Base-by-base conservation (phyloP, 2,888 invertebrate genomes). In the Dione juno region DNA sequence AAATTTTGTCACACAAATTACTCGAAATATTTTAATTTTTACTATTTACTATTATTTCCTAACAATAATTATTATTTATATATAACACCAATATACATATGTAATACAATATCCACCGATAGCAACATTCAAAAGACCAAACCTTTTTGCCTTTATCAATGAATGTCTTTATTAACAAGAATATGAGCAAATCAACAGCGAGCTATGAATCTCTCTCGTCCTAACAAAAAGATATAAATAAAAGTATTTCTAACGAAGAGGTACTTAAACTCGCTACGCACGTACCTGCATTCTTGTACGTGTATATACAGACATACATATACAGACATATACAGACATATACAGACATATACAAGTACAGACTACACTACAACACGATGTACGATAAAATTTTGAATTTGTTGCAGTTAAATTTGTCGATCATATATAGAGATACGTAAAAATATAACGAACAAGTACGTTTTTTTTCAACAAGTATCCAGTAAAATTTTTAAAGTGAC, bases 271-370 rank as follows among this genome's bases (percentile, higher is more conserved):
- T 45, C 8, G 43, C 61, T 10, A 21, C 61, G 45, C 61, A 45
- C 61, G 61, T 61, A 43, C n/a, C 61, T n/a, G 45, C 59, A 59
- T 35, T 61, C 45, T n/a, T 45, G 61, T 45, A 45, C 61, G 41
- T 10, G 57, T 37, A 45, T 21, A 3, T 19, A 1, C 16, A 21
- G 16, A 16, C 35, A 10, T 45, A 14, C 43, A 7, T 43, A 1
- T 43, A 45, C 45, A n/a, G 45, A 1, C 0, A 8, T n/a, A 48
- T 16, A 48, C 48, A 48, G 48, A 48, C 16, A 7, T 43, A 1
- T 43, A 45, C 45, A n/a, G 45, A 1, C 0, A 8, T n/a, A 48
- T 16, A 48, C 48, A 48, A 48, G n/a, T 9, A 16, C 48, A 48
- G 28, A 28, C 28, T 28, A 10, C 8, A 40, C 40, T 40, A 9